Evolutionary conservation across 2,888 invertebrate genomes (phyloP), one percentile per base, ranked within the genome.

Genomic region (Thecocarcelia acutangulata): DNA sequence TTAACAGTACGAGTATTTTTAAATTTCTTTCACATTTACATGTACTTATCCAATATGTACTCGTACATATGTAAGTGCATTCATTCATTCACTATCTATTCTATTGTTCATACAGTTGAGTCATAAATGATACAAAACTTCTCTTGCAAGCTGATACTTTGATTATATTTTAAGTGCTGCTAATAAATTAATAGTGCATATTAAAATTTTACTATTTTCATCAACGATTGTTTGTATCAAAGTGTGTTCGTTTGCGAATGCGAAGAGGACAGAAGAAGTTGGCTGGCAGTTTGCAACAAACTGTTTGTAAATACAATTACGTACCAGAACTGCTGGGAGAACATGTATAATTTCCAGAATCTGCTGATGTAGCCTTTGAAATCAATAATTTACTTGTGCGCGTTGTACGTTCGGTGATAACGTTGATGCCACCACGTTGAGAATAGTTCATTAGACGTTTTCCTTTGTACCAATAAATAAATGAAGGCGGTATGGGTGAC

Each of bases 321-420:
- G 87, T 87, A 93, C 93, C 93, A 87, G 95, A 94, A 89, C 94
- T 95, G 88, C 94, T 94, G 68, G 97, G 96, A 85, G 95, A 94
- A 90, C 96, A 97, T 66, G 96, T 97, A 90, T 97, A 97, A 92
- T 96, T 96, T 85, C 96, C 96, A 59, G 96, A 96, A 92, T 97
- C 96, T 73, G 94, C 92, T 48, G 96, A 93, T 85, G 95, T 94
- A 52, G 97, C 97, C 88, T 96, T 94, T 78, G 96, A 96, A 88
- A 97, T 96, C 87, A 97, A 93, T 85, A 97, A 93, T 86, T 96
- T 95, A 86, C 96, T 96, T 84, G 97, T 97, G 72, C 96, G 95
- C 68, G 95, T 94, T 63, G 96, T 94, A 90, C 96, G 96, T 90
- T 97, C 96, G 19, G 97, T 97, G 91, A 96, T 96, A 87, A 97